Evolutionary conservation across 2,797 vertebrate genomes (phyloP), one percentile per base, ranked within the genome.

Genomic region (Gadopsis bispinosus): DNA sequence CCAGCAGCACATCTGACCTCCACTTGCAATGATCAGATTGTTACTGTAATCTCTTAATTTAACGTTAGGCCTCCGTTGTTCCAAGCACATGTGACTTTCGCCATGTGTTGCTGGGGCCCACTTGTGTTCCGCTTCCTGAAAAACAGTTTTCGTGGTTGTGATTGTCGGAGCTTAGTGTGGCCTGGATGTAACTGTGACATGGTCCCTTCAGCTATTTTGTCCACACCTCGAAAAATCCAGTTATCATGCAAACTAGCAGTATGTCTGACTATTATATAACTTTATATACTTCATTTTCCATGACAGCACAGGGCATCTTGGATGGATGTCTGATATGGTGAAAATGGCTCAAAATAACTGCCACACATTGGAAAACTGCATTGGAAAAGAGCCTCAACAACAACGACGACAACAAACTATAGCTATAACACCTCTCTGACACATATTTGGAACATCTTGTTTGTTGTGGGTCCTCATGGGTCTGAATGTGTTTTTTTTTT

Each of bases 181-280:
- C 16, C 41, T 29, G 45, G 6, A 1, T 48, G 5, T 29, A 20
- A 5, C 56, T 29, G 58, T 31, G 45, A 50, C 43, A 14, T 39
- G 16, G 17, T 29, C 35, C 5, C 60, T 47, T 65, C 3, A 72
- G 8, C 9, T 41, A 0, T 11, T 39, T 33, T 69, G 26, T 20
- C 9, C 67, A 56, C 19, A 20, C 19, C 39, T 17, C 31, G 41
- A 20, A 20, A 16, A 31, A 31, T 7, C 11, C 22, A 29, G 51
- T 0, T 29, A 7, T 29, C 1, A 29, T 20, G 20, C 4, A 68
- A 14, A n/a, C 7, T 45, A 4, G 13, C 20, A 48, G 5, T 14
- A n/a, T n/a, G 26, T 67, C 14, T 67, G n/a, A 67, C 58, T 70
- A 51, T n/a, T 61, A n/a, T 33, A 22, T 22, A 63, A 11, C 26